A percentile compares a stretch with the other conserved stretches of the same genome.
Evolutionary conservation across 1,140 invertebrate genomes (phyloP).

Genomic region (Planococcus citri): DNA sequence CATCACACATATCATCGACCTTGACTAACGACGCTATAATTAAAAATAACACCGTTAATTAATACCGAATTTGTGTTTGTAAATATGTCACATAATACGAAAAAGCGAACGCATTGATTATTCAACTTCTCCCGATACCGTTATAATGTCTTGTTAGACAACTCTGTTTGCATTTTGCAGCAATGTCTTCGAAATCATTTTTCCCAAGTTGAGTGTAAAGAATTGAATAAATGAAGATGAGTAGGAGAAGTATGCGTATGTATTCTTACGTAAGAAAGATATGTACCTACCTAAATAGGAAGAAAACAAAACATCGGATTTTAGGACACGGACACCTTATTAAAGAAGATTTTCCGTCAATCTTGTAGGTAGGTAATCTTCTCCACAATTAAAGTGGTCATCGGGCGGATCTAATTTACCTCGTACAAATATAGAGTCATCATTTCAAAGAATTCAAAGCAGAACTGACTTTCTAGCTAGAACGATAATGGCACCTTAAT

Average conservation of each 20-base stretch:
- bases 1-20: too few species aligned
- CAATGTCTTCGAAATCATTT: background rate
- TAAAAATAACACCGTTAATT: too few species aligned
- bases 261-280: too few species aligned
- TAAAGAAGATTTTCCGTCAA: background rate
- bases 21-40: too few species aligned
- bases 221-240: too few species aligned
- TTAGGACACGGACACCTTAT: too few species aligned
- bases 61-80: too few species aligned
- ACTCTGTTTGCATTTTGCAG: too few species aligned
- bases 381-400: background rate
- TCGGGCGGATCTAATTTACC: background rate
- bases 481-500: background rate
- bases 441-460: background rate
- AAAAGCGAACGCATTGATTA: conserved; percentile 3
- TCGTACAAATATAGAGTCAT: background rate
- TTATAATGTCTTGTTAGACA: background rate
- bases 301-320: background rate
- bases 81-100: background rate
- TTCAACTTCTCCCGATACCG: background rate
- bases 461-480: background rate
- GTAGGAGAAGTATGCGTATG: too few species aligned
- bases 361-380: background rate
- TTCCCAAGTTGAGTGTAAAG: background rate
- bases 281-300: too few species aligned